Conservation (phyloP, 2,797 vertebrate species). For the Hippopotamyrus pictus region DNA sequence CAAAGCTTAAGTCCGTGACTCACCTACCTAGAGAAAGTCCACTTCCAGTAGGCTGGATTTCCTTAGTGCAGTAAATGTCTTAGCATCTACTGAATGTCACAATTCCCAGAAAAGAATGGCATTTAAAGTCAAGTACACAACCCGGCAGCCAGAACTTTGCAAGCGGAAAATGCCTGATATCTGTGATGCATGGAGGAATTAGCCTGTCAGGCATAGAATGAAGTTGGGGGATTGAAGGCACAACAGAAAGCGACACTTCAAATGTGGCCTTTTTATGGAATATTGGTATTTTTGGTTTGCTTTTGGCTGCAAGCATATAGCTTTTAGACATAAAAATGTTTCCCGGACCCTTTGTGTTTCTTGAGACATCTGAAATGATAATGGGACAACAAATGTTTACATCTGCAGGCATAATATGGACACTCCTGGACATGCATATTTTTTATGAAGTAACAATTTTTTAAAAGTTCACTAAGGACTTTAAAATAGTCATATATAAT, state of each 20-base stretch:
- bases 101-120: conserved; percentile 63
- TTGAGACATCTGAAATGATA: not conserved
- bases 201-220: conserved; percentile 36
- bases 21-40: conserved; percentile 46
- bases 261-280: conserved; percentile 48
- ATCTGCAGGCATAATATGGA: not conserved
- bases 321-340: conserved; percentile 46
- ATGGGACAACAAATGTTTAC: not conserved
- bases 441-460: not conserved
- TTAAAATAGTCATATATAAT: not conserved
- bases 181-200: conserved; percentile 35
- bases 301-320: conserved; percentile 58
- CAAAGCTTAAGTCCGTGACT: conserved; percentile 41
- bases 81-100: conserved; percentile 65
- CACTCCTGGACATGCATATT: not conserved
- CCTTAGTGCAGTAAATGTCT: conserved; percentile 51
- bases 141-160: conserved; percentile 43
- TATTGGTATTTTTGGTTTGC: conserved; percentile 64
- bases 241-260: conserved; percentile 27
- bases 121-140: conserved; percentile 59
- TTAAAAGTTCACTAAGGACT: not conserved
- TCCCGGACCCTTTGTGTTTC: not conserved
- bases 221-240: conserved; percentile 8
- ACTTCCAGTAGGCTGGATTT: conserved; percentile 57
- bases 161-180: conserved; percentile 41